Percentiles rank a stretch among this genome's conserved stretches.
These are phyloP conservation scores for Grammomys surdaster DNA, from an alignment of 2,113 vertebrate genomes.

Conservation along the genomic window DNA sequence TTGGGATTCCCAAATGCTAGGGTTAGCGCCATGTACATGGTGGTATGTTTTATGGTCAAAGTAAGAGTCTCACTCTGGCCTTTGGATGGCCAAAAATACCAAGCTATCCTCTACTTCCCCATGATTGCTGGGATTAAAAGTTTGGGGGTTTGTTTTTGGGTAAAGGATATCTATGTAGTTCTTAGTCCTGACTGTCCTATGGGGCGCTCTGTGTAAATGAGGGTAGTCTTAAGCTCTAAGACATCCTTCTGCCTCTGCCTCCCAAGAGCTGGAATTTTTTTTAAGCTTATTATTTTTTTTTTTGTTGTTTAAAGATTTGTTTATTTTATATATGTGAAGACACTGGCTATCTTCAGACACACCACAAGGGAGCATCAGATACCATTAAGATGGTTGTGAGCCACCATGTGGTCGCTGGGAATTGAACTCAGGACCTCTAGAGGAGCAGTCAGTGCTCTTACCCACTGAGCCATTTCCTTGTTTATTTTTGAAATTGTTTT, in stretches of 20 bases:
- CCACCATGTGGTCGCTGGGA: too few relatives aligned
- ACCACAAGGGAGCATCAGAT: too few relatives aligned
- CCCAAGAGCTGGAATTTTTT: neutral
- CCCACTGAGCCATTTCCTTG: too few relatives aligned
- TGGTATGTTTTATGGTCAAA: neutral
- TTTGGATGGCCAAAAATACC: too few relatives aligned
- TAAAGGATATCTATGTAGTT: neutral
- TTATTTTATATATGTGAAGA: too few relatives aligned
- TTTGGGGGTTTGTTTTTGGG: neutral
- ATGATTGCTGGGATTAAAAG: neutral
- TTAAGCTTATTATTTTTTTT: too few relatives aligned
- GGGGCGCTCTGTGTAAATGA: neutral
- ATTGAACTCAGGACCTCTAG: too few relatives aligned
- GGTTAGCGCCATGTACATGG: neutral
- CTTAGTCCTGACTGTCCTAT: neutral
- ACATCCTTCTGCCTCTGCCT: neutral
- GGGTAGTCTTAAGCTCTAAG: neutral
- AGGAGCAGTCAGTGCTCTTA: too few relatives aligned
- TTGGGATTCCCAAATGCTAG: neutral
- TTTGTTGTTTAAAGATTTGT: too few relatives aligned
- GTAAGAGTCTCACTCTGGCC: neutral
- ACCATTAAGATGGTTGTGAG: too few relatives aligned
- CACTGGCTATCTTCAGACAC: too few relatives aligned
- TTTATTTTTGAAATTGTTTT: neutral
- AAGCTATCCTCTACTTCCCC: neutral